Base-by-base conservation (phyloP, 2,113 vertebrate species). In the Anoplopoma fimbria region DNA sequence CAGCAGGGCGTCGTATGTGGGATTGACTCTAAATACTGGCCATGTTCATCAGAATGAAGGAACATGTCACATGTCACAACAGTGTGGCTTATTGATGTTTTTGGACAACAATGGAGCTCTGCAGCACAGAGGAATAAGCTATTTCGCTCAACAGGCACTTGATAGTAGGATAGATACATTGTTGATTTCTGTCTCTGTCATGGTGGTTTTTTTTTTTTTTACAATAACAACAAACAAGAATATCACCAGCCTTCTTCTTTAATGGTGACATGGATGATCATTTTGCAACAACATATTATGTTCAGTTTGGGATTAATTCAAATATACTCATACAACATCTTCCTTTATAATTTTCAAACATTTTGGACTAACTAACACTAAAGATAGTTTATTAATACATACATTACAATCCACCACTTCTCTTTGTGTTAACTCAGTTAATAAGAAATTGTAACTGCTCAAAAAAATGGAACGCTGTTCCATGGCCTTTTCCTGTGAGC, bases 401-500 rank as follows among this genome's bases (percentile, higher is more conserved):
- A 8, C 15, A 36, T 45, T 19, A 19, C 70, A 47, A 13, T 8
- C 6, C 23, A 13, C 7, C 21, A 17, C 38, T 25, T 64, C 4
- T 51, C 33, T 33, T 40, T 76, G 42, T 34, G 57, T 78, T 77
- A 69, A 84, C 31, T 45, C 33, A 53, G 19, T 64, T 29, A 82
- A 83, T n/a, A 68, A 60, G 29, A 76, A 77, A 75, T n/a, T 61
- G 23, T 38, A 83, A 65, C 29, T 4, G 15, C 70, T 4, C 14
- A 65, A 68, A 72, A n/a, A n/a, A n/a, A n/a, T n/a, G n/a, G n/a
- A 61, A 62, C 55, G 25, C 10, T 2, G 63, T 64, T 83, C 74
- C 45, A 58, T 79, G 67, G 42, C 81, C 67, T 89, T 82, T 91
- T 62, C 57, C 42, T 77, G 60, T 60, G 77, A 82, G 85, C 76